These are phyloP conservation scores for Taenioides sp. DNA, from an alignment of 2,797 vertebrate genomes.

Conservation along the genomic window DNA sequence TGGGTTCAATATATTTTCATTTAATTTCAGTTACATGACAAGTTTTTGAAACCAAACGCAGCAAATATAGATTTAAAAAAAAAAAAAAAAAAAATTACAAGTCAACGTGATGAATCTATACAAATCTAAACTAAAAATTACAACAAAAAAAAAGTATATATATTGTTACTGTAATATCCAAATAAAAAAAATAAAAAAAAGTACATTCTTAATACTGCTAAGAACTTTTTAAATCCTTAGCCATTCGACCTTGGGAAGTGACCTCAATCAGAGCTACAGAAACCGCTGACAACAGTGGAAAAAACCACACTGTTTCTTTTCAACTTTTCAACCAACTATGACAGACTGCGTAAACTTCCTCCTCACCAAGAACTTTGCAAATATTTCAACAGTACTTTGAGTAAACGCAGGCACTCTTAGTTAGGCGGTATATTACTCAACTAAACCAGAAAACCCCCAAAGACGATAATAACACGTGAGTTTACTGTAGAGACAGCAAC, in stretches of 20 bases:
- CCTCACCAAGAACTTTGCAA: slow-evolving; percentile 5
- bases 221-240: background rate
- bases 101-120: background rate
- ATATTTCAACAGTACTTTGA: background rate
- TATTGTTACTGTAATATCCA: background rate
- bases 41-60: too few species aligned
- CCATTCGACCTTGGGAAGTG: slow-evolving; percentile 59
- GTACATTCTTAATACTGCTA: background rate
- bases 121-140: background rate
- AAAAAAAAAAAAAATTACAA: background rate
- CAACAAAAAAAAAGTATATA: background rate
- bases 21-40: too few species aligned
- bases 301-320: background rate
- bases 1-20: background rate
- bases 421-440: background rate
- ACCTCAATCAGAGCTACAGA: slow-evolving; percentile 25
- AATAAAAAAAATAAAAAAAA: background rate
- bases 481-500: slow-evolving; percentile 25
- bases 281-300: slow-evolving; percentile 54
- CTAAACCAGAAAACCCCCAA: background rate
- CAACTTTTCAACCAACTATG: background rate
- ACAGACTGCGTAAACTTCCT: background rate
- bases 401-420: background rate
- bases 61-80: too few species aligned
- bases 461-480: slow-evolving; percentile 19